Evolutionary conservation across 1,140 invertebrate species (phyloP), one percentile per base, ranked within the genome.

Genomic region (Cydia pomonella): DNA sequence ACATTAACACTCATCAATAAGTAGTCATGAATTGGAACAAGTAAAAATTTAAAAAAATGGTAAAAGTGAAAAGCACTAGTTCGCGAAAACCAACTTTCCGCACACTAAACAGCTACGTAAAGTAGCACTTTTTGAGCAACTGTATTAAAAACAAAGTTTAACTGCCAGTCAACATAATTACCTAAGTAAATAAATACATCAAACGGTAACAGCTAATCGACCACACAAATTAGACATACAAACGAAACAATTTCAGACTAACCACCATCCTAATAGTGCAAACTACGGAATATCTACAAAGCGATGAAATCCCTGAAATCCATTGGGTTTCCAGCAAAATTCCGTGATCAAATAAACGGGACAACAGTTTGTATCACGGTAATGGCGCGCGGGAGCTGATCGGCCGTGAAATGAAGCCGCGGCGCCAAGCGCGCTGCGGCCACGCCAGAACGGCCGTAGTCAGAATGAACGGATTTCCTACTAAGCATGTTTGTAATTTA

Each of bases 351-450:
- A 59, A 59, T 23, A 59, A 59, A 23, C 53, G 53, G 53, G 53
- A 59, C 53, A 59, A 59, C 53, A 59, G 53, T 59, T 59, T 59
- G 53, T 59, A 59, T 59, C 53, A 21, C 53, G 53, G 21, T 59
- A 59, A 59, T 59, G 53, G 53, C n/a, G 0, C 18, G 53, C 53
- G 18, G 53, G 50, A n/a, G 53, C 53, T 23, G 53, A 23, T 59
- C 53, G 21, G 7, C 18, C 53, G 53, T 59, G 53, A 59, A 59
- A 59, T 59, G 53, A 59, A 59, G 53, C 18, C 53, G 3, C 9
- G 21, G 53, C 53, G 21, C 50, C 50, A 18, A 59, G 53, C 53
- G 53, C 53, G 53, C 53, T 59, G 53, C 53, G 18, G 53, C 53
- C 53, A 59, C 18, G 21, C 18, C 21, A 12, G n/a, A 59, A 21